Evolutionary conservation across 2,797 vertebrate species (phyloP).

Genomic region (Sebastes nivosus): DNA sequence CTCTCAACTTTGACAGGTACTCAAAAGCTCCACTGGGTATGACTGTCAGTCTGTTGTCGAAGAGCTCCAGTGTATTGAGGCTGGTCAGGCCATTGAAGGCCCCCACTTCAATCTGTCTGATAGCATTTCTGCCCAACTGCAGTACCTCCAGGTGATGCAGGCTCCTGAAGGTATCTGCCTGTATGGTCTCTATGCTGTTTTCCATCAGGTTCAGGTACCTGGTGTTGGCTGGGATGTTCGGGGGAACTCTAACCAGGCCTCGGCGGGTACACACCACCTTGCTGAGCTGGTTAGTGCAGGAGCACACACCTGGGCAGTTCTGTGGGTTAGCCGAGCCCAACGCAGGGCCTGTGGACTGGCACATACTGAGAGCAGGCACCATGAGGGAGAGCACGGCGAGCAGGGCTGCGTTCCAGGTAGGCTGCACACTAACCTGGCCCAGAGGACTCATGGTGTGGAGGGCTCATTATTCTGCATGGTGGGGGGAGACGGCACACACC

Average conservation of each 20-base stretch:
- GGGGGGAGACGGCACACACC: conserved; percentile 86
- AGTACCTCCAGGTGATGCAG: conserved; percentile 96
- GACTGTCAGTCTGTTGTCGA: conserved; percentile 97
- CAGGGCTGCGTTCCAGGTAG: conserved; percentile 94
- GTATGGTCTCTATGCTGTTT: conserved; percentile 97
- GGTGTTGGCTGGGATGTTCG: conserved; percentile 93
- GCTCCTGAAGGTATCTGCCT: conserved; percentile 95
- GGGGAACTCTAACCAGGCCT: conserved; percentile 90
- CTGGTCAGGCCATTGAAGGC: conserved; percentile 97
- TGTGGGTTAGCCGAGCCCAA: conserved; percentile 86
- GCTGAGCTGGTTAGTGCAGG: conserved; percentile 96
- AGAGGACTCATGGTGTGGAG: conserved; percentile 99
- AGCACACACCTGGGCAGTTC: conserved; percentile 95
- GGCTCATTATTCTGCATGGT: conserved; percentile 98
- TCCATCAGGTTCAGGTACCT: conserved; percentile 98
- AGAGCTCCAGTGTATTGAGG: conserved; percentile 97
- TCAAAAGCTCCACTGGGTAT: conserved; percentile 98
- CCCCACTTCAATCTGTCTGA: conserved; percentile 97
- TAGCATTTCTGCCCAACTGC: conserved; percentile 94
- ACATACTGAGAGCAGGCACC: conserved; percentile 90
- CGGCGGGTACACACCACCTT: conserved; percentile 98
- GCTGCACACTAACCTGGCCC: conserved; percentile 97
- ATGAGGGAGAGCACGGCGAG: conserved; percentile 92
- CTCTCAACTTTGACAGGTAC: conserved; percentile 96
- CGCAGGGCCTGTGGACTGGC: conserved; percentile 83